Evolutionary conservation across 2,113 vertebrate species (phyloP).

Genomic region (Smithornis capensis): DNA sequence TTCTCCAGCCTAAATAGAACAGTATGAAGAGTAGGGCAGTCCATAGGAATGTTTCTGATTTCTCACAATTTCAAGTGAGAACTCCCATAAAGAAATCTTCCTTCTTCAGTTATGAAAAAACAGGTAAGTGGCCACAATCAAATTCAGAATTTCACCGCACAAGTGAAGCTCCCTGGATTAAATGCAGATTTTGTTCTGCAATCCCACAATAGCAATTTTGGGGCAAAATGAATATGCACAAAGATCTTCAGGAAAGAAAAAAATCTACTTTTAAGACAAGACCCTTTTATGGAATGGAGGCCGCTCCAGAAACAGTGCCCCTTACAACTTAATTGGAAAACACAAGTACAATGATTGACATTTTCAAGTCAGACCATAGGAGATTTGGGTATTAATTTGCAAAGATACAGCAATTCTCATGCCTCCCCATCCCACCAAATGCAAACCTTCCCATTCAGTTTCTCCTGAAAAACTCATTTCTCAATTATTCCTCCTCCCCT

Average conservation of each 20-base stretch:
- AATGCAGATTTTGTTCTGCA: not conserved
- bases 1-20: conserved; percentile 15
- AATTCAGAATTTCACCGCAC: conserved; percentile 35
- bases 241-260: conserved; percentile 40
- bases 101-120: not conserved
- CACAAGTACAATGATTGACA: conserved; percentile 13
- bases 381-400: conserved; percentile 29
- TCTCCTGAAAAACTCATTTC: conserved; percentile 10
- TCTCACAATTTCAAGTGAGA: conserved; percentile 28
- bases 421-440: conserved; percentile 29
- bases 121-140: not conserved
- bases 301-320: not conserved
- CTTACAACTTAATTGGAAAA: conserved; percentile 23
- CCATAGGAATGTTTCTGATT: conserved; percentile 15
- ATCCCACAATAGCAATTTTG: conserved; percentile 22
- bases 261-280: conserved; percentile 27
- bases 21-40: conserved; percentile 35
- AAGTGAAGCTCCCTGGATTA: not conserved
- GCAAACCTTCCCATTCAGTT: conserved; percentile 11
- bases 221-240: not conserved
- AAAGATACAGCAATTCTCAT: conserved; percentile 45
- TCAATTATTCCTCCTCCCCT: not conserved
- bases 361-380: conserved; percentile 46
- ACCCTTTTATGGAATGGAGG: not conserved
- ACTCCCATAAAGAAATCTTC: conserved; percentile 8